phyloP scores from a whole-genome alignment of 2,797 vertebrate species.

The Chromobotia macracanthus region DNA sequence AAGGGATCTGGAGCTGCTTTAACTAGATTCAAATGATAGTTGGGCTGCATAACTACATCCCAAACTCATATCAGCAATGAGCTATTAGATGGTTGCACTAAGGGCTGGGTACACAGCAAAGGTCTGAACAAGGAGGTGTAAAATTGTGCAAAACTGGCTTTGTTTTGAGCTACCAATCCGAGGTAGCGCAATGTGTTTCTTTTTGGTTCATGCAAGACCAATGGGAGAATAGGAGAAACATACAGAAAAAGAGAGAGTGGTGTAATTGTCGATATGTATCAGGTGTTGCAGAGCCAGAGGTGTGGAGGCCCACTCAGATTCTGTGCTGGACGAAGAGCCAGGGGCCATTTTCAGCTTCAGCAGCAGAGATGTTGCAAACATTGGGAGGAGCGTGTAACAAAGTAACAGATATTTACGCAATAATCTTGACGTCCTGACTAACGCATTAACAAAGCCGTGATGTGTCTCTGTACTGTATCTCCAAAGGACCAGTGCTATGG shows the following conservation, averaged over 20 bases:
- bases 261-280: constrained; percentile 54
- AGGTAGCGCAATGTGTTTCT: constrained; percentile 6
- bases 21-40: constrained; percentile 34
- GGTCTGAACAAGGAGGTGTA: constrained; percentile 33
- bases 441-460: constrained; percentile 10
- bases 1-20: constrained; percentile 16
- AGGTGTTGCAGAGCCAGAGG: constrained; percentile 56
- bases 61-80: constrained; percentile 16
- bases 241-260: not conserved
- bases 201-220: constrained; percentile 20
- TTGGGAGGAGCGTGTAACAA: constrained; percentile 37
- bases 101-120: constrained; percentile 15
- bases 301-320: constrained; percentile 50
- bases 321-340: constrained; percentile 53
- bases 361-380: constrained; percentile 50
- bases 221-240: not conserved
- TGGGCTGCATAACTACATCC: not conserved
- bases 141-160: constrained; percentile 14
- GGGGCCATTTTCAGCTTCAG: constrained; percentile 56
- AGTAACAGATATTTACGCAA: constrained; percentile 38
- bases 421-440: constrained; percentile 27
- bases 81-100: constrained; percentile 7
- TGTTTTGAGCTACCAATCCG: not conserved
- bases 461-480: constrained; percentile 6
- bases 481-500: not conserved